These are phyloP conservation scores for Aphelocoma californica DNA, from an alignment of 2,797 vertebrate genomes.

Conservation along the genomic window DNA sequence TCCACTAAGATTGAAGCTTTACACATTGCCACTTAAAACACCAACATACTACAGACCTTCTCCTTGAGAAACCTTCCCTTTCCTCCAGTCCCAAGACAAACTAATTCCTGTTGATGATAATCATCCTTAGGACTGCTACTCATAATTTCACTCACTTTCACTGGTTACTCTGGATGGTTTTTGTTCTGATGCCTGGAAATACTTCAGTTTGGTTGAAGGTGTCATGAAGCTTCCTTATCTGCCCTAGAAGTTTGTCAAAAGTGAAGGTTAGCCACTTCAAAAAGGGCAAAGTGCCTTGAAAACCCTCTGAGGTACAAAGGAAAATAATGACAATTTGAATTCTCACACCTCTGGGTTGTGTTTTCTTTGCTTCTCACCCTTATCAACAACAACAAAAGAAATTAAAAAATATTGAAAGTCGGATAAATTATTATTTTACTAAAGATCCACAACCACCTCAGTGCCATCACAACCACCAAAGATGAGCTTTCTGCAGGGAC, in stretches of 20 bases:
- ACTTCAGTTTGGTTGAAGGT: background rate
- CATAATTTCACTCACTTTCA: background rate
- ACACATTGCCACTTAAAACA: background rate
- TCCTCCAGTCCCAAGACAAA: background rate
- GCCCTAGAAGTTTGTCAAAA: background rate
- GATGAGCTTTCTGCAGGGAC: background rate
- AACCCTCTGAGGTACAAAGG: background rate
- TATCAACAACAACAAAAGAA: background rate
- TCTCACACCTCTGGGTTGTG: background rate
- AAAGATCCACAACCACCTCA: background rate
- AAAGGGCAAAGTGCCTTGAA: background rate
- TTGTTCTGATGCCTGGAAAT: background rate
- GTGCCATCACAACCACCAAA: background rate
- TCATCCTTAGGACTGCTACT: background rate
- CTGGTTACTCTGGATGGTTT: background rate
- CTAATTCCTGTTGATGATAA: background rate
- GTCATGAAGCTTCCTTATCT: background rate
- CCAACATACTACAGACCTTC: background rate
- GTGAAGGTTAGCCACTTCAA: constrained; percentile 22
- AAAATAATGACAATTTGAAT: background rate
- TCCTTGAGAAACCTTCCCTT: background rate
- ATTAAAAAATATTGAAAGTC: background rate
- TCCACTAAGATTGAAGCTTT: background rate
- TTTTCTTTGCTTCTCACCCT: background rate
- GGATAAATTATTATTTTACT: background rate